Evolutionary conservation across 2,113 vertebrate genomes (phyloP).

Genomic region (Jaculus jaculus): DNA sequence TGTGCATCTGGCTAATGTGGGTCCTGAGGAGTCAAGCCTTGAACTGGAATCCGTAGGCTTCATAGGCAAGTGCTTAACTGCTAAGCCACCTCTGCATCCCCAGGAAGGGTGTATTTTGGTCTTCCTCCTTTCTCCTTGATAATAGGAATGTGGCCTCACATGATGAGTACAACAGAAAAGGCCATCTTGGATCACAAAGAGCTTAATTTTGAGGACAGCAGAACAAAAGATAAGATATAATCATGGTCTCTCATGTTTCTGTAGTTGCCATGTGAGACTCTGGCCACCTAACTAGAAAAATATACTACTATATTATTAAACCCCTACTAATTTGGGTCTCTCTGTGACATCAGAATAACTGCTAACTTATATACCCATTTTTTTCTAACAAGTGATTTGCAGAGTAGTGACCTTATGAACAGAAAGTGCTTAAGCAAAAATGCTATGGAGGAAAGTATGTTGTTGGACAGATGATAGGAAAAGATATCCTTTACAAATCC

Average conservation of each 20-base stretch:
- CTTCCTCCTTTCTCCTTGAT: background rate
- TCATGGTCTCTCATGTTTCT: background rate
- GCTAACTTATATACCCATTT: background rate
- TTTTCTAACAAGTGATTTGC: background rate
- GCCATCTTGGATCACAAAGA: background rate
- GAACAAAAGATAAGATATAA: background rate
- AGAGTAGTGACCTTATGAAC: background rate
- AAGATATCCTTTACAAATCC: background rate
- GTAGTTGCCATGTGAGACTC: background rate
- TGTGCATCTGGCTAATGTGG: too few relatives aligned
- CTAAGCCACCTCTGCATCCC: too few relatives aligned
- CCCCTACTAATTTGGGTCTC: background rate
- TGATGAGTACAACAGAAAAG: background rate
- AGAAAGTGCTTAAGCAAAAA: background rate
- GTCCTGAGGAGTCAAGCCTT: too few relatives aligned
- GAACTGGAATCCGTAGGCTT: too few relatives aligned
- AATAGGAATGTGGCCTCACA: background rate
- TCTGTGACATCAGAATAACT: background rate
- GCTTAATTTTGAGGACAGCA: slow-evolving; percentile 12
- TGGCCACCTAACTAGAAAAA: background rate
- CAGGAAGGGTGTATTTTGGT: too few relatives aligned
- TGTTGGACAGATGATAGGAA: background rate
- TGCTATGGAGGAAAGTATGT: background rate
- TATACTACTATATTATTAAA: background rate
- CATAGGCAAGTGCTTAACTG: too few relatives aligned